Conservation (phyloP, 2,888 invertebrate genomes). For the Neoascia interrupta region DNA sequence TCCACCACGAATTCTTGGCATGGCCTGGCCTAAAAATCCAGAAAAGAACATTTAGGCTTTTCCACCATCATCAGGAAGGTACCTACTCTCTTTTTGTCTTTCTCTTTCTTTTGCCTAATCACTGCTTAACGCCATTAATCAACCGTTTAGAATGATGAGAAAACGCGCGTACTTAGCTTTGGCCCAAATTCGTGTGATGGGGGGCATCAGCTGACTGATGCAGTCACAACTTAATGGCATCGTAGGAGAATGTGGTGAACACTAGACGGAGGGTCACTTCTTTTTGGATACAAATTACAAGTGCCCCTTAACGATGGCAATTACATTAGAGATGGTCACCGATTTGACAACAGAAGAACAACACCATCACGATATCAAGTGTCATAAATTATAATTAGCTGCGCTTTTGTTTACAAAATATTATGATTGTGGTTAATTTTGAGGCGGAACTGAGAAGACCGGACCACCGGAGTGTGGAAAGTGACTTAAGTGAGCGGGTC, state of each 20-base stretch:
- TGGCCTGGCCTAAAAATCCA: too few species aligned
- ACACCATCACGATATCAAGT: conserved; percentile 10
- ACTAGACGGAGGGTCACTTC: too few species aligned
- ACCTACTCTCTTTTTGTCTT: too few species aligned
- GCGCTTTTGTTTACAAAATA: conserved; percentile 15
- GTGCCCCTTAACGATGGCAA: conserved; percentile 28
- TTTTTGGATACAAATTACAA: too few species aligned
- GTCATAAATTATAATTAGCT: conserved; percentile 34
- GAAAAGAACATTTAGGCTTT: too few species aligned
- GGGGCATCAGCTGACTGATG: conserved; percentile 12
- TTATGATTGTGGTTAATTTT: conserved; percentile 10
- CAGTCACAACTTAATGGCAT: too few species aligned
- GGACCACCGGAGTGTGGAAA: background rate
- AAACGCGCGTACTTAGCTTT: conserved; percentile 8
- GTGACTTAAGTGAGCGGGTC: background rate
- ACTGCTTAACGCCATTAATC: conserved; percentile 9
- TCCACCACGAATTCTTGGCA: too few species aligned
- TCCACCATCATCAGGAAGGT: too few species aligned
- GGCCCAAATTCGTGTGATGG: conserved; percentile 13
- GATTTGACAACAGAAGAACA: background rate
- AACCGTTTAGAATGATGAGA: conserved; percentile 28
- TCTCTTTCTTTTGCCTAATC: too few species aligned
- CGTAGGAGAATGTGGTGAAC: too few species aligned
- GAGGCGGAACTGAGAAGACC: background rate
- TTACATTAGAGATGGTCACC: conserved; percentile 19